A percentile compares a stretch with the other conserved stretches of the same genome.
Conservation (phyloP, 2,113 vertebrate genomes). For the Tyrannus savana region DNA sequence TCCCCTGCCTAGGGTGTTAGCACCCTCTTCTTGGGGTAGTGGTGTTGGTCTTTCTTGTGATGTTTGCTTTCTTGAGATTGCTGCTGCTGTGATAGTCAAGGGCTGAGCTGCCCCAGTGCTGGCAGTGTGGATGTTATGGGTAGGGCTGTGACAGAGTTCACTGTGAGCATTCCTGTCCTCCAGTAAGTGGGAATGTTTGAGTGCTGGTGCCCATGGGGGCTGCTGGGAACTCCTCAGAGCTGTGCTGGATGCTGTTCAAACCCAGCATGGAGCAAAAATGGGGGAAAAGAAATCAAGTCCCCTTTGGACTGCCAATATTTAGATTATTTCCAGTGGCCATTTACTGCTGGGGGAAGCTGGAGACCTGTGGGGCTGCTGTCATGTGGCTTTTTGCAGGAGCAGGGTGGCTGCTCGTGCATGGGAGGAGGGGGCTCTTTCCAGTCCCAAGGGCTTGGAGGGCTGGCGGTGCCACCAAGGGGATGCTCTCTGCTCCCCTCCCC, state of each 20-base stretch:
- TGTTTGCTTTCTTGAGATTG: neutral
- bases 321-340: neutral
- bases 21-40: neutral
- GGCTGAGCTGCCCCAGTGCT: neutral
- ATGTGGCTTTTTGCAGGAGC: neutral
- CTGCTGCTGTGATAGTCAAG: neutral
- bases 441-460: fast-evolving
- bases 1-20: neutral
- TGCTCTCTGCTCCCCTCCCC: neutral
- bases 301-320: neutral
- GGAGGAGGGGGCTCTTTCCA: neutral
- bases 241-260: neutral
- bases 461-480: fast-evolving
- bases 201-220: neutral
- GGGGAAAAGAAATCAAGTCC: fast-evolving
- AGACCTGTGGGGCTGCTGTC: neutral
- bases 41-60: neutral
- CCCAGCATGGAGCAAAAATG: neutral
- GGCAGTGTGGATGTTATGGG: fast-evolving
- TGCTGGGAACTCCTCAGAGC: neutral
- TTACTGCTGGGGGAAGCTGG: neutral
- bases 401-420: fast-evolving
- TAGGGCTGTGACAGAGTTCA: neutral
- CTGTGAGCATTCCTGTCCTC: neutral
- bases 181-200: neutral